Percentiles rank a stretch among this genome's conserved stretches.
Conservation (phyloP, 2,113 vertebrate genomes). For the Australoheros scitulus region DNA sequence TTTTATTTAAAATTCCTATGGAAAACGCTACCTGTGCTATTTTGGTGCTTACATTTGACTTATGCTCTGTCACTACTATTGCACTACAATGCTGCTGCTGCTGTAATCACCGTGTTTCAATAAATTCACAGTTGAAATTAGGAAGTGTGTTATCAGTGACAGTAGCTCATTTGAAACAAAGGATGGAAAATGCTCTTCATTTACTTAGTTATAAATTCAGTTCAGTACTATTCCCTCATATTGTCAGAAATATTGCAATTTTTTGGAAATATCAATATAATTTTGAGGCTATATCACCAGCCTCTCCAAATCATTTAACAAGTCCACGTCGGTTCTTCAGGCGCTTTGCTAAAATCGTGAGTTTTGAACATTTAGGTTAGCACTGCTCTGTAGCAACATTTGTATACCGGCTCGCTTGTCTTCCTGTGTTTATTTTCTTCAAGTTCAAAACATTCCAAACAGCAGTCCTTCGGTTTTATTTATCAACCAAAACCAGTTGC, state of each 20-base stretch:
- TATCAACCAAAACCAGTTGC: background rate
- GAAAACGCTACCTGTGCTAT: too few relatives aligned
- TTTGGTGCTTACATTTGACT: too few relatives aligned
- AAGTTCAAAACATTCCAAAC: constrained; percentile 1
- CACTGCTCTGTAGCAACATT: background rate
- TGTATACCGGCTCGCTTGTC: background rate
- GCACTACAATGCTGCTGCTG: too few relatives aligned
- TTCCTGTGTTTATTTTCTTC: background rate
- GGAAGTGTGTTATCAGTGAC: background rate
- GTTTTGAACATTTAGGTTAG: background rate
- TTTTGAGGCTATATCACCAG: background rate
- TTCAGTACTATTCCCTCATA: too few relatives aligned
- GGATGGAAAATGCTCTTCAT: background rate
- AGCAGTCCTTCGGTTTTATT: background rate
- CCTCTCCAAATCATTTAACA: background rate
- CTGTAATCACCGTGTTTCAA: too few relatives aligned
- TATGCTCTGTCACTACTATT: too few relatives aligned
- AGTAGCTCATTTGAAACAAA: background rate
- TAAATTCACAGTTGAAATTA: background rate
- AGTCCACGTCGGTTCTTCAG: background rate
- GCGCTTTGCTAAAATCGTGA: background rate
- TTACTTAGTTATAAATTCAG: background rate
- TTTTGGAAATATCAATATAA: background rate
- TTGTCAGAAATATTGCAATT: too few relatives aligned
- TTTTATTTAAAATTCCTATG: too few relatives aligned